Evolutionary conservation across 2,113 vertebrate species (phyloP).

Genomic region (Climacteris rufus): DNA sequence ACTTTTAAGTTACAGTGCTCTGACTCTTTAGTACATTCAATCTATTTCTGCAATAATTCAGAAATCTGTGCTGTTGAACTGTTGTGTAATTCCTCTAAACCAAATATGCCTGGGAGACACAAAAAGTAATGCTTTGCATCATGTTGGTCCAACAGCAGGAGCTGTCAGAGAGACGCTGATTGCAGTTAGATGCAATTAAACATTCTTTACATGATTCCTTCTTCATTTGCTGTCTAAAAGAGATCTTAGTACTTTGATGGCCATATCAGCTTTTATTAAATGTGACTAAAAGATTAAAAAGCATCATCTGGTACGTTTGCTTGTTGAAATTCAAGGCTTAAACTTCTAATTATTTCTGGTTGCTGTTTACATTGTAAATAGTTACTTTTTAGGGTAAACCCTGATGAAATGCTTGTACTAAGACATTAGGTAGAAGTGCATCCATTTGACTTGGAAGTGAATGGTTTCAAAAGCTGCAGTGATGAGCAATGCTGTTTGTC

Average conservation of each 20-base stretch:
- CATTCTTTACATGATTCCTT: background rate
- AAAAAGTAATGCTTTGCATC: background rate
- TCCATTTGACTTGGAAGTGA: background rate
- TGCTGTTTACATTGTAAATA: background rate
- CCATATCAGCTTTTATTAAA: background rate
- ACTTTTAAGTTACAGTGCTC: background rate
- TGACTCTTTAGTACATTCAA: background rate
- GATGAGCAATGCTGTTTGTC: background rate
- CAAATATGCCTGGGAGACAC: too few relatives aligned
- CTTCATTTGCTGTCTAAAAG: background rate
- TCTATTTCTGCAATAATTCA: background rate
- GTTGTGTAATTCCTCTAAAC: background rate
- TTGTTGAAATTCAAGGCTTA: background rate
- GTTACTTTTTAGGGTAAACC: background rate
- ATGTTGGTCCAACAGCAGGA: background rate
- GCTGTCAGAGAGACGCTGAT: background rate
- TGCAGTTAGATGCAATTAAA: background rate
- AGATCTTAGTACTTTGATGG: background rate
- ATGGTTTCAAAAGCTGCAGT: background rate
- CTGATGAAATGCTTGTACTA: rapidly evolving
- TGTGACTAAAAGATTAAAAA: background rate
- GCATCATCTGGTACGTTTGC: background rate
- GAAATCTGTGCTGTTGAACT: background rate
- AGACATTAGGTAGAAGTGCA: background rate
- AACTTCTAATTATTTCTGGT: background rate